Evolutionary conservation across 2,797 vertebrate genomes (phyloP).

Genomic region (Microchirus variegatus): DNA sequence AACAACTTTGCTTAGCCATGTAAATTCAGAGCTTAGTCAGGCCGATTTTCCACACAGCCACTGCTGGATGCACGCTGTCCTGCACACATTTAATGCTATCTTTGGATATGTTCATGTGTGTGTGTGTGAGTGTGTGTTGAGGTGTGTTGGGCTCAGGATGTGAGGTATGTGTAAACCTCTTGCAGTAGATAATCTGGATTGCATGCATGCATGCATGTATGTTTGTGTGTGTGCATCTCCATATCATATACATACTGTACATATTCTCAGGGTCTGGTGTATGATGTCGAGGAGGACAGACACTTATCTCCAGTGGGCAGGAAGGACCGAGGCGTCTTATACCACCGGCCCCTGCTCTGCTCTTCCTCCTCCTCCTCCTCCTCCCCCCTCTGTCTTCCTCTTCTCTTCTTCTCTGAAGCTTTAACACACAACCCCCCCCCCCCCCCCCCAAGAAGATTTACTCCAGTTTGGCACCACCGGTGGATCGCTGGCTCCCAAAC

Average conservation of each 20-base stretch:
- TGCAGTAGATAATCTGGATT: conserved; percentile 60
- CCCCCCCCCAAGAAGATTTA: conserved; percentile 64
- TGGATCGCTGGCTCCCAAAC: conserved; percentile 47
- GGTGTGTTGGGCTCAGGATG: conserved; percentile 23
- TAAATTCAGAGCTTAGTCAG: conserved; percentile 88
- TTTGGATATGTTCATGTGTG: conserved; percentile 55
- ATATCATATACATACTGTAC: conserved; percentile 63
- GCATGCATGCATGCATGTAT: conserved; percentile 10
- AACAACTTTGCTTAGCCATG: conserved; percentile 86
- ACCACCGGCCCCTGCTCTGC: conserved; percentile 13
- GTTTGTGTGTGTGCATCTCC: conserved; percentile 40
- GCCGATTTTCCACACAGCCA: conserved; percentile 77
- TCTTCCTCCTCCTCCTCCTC: conserved; percentile 8
- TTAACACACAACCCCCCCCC: conserved; percentile 57
- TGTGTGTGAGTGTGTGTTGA: conserved; percentile 37
- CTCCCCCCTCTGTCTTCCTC: not conserved
- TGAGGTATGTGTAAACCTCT: conserved; percentile 58
- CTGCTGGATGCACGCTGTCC: conserved; percentile 51
- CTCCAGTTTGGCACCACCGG: conserved; percentile 41
- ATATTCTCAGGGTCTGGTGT: conserved; percentile 43
- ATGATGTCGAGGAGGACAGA: conserved; percentile 42
- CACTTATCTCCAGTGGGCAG: conserved; percentile 72
- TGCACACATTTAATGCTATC: conserved; percentile 70
- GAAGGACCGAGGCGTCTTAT: conserved; percentile 54
- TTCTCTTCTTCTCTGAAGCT: conserved; percentile 28